Evolutionary conservation across 2,113 vertebrate genomes (phyloP), one percentile per base, ranked within the genome.

Genomic region (Martes martes): DNA sequence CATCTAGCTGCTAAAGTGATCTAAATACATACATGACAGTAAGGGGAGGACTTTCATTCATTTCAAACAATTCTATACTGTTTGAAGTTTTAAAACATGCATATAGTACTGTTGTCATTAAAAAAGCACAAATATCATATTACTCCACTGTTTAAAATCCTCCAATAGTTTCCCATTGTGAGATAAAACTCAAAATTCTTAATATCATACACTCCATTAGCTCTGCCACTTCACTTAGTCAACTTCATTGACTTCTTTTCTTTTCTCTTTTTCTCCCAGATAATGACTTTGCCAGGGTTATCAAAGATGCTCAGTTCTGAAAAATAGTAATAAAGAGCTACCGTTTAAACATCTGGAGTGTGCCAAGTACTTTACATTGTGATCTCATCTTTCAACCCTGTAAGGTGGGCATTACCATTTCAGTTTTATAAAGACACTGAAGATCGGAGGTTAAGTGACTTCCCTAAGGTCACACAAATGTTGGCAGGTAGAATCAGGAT

Each of bases 141-240:
- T 85, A 47, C 23, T 67, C 39, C 13, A 76, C 55, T 86, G 21
- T 89, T 89, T 91, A 93, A 96, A 94, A 83, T 88, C 31, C 24
- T 82, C 59, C 52, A 63, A 57, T 65, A 83, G 23, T 28, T 91
- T 78, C 45, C 59, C 59, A 71, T 9, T 76, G 23, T 33, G 61
- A 65, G 26, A 63, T 50, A 57, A 95, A 95, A 94, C 81, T 82
- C 50, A 82, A 86, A 90, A 90, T 87, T 81, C 45, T 65, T 97
- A 93, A 23, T 57, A 79, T 89, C 24, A 79, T 45, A 24, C 33
- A 45, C 39, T 92, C 88, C 33, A n/a, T 95, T 73, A 69, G 55
- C n/a, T 84, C 50, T 91, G 67, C 61, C 23, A 69, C 78, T 79
- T 96, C 59, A 65, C 21, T 57, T 33, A 74, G 28, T 74, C 57